Percentiles rank a stretch among this genome's conserved stretches.
phyloP scores from a whole-genome alignment of 2,113 vertebrate genomes.

The Oryzias melastigma region DNA sequence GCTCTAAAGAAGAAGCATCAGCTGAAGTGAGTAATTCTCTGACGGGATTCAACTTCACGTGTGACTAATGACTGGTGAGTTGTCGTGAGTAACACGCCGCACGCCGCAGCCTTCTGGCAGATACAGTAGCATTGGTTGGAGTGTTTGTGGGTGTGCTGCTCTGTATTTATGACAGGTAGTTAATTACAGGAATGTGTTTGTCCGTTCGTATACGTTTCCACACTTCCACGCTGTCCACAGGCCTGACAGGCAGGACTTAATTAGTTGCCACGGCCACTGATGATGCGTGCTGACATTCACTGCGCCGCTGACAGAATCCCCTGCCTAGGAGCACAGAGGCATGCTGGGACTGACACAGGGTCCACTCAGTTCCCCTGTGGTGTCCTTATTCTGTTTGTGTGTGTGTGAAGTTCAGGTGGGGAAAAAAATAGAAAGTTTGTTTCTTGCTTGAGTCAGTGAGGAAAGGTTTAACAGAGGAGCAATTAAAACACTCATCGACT shows the following conservation, averaged over 20 bases:
- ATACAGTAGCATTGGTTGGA: constrained; percentile 13
- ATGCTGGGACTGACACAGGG: constrained; percentile 65
- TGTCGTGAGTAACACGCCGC: constrained; percentile 39
- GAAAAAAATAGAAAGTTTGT: constrained; percentile 27
- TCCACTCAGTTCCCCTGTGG: constrained; percentile 41
- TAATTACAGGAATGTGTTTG: constrained; percentile 50
- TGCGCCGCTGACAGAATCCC: constrained; percentile 62
- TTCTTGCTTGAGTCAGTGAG: constrained; percentile 40
- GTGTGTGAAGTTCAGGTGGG: constrained; percentile 23
- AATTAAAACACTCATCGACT: constrained; percentile 9
- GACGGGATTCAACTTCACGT: constrained; percentile 7
- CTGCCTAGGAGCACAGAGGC: constrained; percentile 60
- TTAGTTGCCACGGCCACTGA: constrained; percentile 57
- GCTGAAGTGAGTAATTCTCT: background rate
- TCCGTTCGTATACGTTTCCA: constrained; percentile 33
- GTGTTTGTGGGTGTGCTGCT: constrained; percentile 1
- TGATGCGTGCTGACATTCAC: constrained; percentile 66
- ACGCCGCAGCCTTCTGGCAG: constrained; percentile 42
- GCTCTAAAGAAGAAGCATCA: no score
- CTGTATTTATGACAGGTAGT: constrained; percentile 52
- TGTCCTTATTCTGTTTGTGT: constrained; percentile 18
- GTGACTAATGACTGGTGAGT: constrained; percentile 26
- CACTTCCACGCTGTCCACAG: constrained; percentile 38
- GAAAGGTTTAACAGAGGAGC: constrained; percentile 22
- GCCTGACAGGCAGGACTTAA: constrained; percentile 67